Conservation (phyloP, 1,140 invertebrate genomes). For the Cherax quadricarinatus region DNA sequence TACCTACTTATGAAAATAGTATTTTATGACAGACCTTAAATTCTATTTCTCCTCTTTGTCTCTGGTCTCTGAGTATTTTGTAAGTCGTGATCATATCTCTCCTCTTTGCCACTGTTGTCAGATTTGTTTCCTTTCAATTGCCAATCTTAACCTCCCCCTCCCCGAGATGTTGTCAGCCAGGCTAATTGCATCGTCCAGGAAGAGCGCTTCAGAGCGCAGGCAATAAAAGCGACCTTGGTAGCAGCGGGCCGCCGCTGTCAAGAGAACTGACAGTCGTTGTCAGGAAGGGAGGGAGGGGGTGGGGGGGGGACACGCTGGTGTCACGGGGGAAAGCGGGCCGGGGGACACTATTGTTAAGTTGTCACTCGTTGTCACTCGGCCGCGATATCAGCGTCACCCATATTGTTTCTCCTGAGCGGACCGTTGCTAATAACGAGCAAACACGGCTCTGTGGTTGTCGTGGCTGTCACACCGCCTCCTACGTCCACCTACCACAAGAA, state of each 20-base stretch:
- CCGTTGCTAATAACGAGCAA: too few relatives aligned
- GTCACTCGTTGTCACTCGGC: background rate
- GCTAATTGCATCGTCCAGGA: background rate
- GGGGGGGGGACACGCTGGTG: background rate
- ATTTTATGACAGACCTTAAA: too few relatives aligned
- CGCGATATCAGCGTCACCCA: slow-evolving; percentile 12
- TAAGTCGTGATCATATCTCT: too few relatives aligned
- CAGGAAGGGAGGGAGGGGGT: background rate
- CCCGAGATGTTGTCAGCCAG: background rate
- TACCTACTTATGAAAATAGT: too few relatives aligned
- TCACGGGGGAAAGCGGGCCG: background rate
- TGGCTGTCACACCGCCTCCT: too few relatives aligned
- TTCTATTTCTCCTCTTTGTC: too few relatives aligned
- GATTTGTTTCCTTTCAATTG: too few relatives aligned
- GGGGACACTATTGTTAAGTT: slow-evolving; percentile 15
- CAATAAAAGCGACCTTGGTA: background rate
- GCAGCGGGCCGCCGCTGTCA: background rate
- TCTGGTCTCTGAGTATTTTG: too few relatives aligned
- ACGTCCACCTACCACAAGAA: too few relatives aligned
- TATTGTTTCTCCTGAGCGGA: slow-evolving; percentile 11
- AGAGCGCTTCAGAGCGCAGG: background rate
- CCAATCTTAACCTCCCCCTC: background rate
- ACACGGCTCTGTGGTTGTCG: too few relatives aligned
- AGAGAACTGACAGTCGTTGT: background rate
- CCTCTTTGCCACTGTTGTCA: too few relatives aligned